Evolutionary conservation across 2,113 vertebrate species (phyloP).

Genomic region (Phrynocephalus versicolor): DNA sequence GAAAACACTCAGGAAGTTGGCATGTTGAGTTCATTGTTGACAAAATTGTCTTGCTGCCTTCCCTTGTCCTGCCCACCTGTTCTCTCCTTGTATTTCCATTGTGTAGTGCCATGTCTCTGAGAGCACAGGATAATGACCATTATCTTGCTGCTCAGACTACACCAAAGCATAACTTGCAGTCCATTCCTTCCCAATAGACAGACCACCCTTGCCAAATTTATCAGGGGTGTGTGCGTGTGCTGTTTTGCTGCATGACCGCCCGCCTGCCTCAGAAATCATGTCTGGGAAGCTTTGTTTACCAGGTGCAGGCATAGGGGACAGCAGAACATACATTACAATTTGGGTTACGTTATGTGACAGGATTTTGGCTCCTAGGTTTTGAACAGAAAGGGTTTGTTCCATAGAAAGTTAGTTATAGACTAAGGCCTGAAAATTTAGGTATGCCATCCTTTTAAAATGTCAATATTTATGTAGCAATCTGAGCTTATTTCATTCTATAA

Average conservation of each 20-base stretch:
- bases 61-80: background rate
- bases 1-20: background rate
- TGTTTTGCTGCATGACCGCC: background rate
- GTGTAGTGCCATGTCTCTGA: background rate
- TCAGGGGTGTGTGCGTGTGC: too few relatives aligned
- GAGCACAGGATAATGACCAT: background rate
- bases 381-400: background rate
- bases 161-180: too few relatives aligned
- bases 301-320: too few relatives aligned
- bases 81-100: background rate
- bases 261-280: background rate
- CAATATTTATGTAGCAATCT: background rate
- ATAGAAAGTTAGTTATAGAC: background rate
- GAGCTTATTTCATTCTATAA: background rate
- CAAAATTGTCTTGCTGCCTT: background rate
- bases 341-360: too few relatives aligned
- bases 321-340: too few relatives aligned
- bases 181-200: too few relatives aligned
- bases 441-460: background rate
- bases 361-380: background rate
- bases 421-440: background rate
- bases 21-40: background rate
- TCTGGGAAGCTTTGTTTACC: too few relatives aligned
- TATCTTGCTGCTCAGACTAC: too few relatives aligned
- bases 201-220: too few relatives aligned